Base-by-base conservation (phyloP, 1,140 invertebrate species). In the Panagrolaimus sp. region DNA sequence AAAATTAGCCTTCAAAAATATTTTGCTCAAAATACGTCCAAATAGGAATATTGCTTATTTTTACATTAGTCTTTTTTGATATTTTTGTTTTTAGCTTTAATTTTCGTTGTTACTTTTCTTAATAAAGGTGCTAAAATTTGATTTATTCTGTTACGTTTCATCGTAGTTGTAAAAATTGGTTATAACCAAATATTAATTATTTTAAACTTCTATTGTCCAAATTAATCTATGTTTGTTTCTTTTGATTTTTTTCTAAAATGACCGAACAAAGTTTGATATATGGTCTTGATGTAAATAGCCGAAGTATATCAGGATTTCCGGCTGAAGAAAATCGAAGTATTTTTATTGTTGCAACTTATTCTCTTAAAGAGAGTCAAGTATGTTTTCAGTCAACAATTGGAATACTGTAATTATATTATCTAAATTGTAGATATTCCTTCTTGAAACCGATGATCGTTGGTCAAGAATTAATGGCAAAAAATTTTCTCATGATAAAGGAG, bases 251-350 rank as follows among this genome's bases (percentile, higher is more conserved):
- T 38, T 7, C 32, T 38, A 12, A 21, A n/a, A 58, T 58, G 52
- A 58, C 52, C 15, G 52, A 58, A 28, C 52, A 58, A 58, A 58
- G 52, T 28, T 28, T 58, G 10, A 58, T 58, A 12, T 58, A 58
- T n/a, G 52, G 52, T 28, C 14, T 58, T 14, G 52, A 58, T 21
- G 21, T 58, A 3, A 12, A 58, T 58, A 28, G 21, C 17, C 21
- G 52, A 12, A 28, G 52, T 28, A 26, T 58, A 28, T 12, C 52
- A 4, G 15, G 14, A 26, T 58, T 58, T 26, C 32, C 32, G 32
- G 52, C 52, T 1, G 52, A 58, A 26, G 52, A 58, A 58, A 26
- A 21, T 24, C 8, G 52, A 14, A 58, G 21, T 21, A 28, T 58
- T 24, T 58, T 58, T 17, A 28, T 28, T 4, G 52, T 58, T 24